Conservation (phyloP, 2,113 vertebrate genomes). For the Eudyptes chrysolophus region DNA sequence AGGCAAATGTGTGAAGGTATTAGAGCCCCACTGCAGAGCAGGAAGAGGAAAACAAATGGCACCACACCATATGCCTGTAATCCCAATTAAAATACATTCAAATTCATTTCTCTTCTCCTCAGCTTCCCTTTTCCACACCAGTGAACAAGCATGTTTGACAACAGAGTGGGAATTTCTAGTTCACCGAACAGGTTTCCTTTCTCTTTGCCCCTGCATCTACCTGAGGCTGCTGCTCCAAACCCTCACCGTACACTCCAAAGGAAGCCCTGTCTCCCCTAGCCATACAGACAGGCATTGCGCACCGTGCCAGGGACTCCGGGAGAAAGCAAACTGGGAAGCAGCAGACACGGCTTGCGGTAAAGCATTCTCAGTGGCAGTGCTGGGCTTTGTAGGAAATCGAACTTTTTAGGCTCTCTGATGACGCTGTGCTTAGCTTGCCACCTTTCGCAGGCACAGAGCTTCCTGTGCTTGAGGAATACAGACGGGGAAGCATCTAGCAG, state of each 20-base stretch:
- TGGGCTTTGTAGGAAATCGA: background rate
- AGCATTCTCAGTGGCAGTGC: background rate
- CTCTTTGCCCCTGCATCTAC: background rate
- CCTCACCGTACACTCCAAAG: rapidly evolving
- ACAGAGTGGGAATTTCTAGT: constrained; percentile 60
- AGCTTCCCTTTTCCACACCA: constrained; percentile 51
- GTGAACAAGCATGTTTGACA: constrained; percentile 57
- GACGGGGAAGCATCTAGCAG: background rate
- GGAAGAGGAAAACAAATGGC: constrained; percentile 47
- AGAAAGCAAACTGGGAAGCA: background rate
- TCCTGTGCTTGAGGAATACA: background rate
- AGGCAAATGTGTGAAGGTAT: constrained; percentile 44
- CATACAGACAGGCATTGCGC: background rate
- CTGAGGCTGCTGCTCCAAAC: background rate
- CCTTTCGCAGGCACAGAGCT: background rate
- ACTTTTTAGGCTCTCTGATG: background rate
- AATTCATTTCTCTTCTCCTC: constrained; percentile 27
- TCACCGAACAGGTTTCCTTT: constrained; percentile 44
- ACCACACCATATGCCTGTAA: background rate
- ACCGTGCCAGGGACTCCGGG: background rate
- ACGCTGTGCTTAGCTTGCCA: background rate
- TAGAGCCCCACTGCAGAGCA: constrained; percentile 21
- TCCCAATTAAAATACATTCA: constrained; percentile 50
- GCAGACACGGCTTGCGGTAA: background rate
- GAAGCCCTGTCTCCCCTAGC: background rate